A percentile compares a stretch with the other conserved stretches of the same genome.
Conservation (phyloP, 2,113 vertebrate species). For the Centropus unirufus region DNA sequence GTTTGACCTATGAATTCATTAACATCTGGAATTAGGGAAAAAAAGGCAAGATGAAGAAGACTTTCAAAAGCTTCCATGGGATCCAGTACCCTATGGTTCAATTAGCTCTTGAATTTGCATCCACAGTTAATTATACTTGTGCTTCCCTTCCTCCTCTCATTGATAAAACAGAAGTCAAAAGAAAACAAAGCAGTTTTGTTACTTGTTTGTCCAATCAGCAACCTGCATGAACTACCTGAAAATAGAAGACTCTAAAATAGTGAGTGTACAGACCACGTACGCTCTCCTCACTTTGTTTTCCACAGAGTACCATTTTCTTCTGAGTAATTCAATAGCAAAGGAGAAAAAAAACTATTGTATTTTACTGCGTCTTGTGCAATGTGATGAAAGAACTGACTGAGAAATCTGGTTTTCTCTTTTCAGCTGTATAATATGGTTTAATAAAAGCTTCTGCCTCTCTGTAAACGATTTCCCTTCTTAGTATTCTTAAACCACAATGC, state of each 20-base stretch:
- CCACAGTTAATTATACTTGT: background rate
- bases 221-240: background rate
- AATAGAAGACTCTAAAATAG: background rate
- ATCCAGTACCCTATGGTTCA: background rate
- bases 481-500: background rate
- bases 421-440: background rate
- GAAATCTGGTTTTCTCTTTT: constrained; percentile 44
- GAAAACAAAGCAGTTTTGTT: background rate
- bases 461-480: background rate
- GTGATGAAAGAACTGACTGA: constrained; percentile 26
- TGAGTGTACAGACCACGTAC: background rate
- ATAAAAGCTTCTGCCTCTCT: constrained; percentile 29
- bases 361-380: background rate
- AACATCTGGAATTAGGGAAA: background rate
- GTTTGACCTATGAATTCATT: background rate
- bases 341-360: background rate
- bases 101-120: background rate
- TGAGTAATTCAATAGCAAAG: constrained; percentile 13
- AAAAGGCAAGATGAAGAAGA: background rate
- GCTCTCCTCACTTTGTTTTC: background rate
- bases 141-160: background rate
- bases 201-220: background rate
- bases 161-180: background rate
- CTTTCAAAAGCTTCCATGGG: background rate
- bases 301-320: background rate